Evolutionary conservation across 1,140 invertebrate genomes (phyloP).

Genomic region (Panulirus ornatus): DNA sequence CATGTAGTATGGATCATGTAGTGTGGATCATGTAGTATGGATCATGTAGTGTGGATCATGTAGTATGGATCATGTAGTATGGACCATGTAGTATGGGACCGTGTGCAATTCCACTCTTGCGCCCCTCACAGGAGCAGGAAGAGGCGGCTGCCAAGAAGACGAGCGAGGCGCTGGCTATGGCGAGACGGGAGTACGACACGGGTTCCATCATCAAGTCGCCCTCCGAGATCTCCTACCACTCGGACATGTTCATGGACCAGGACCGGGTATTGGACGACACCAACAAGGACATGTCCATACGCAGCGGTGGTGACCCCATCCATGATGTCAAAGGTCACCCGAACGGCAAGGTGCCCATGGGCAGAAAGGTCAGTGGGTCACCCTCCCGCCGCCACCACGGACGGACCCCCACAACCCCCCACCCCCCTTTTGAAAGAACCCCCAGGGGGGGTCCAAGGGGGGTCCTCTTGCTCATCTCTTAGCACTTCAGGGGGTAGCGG

Average conservation of each 20-base stretch:
- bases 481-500: too few relatives aligned
- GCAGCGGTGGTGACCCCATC: conserved; percentile 90
- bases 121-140: conserved; percentile 77
- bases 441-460: too few relatives aligned
- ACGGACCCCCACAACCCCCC: too few relatives aligned
- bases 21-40: too few relatives aligned
- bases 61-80: too few relatives aligned
- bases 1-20: too few relatives aligned
- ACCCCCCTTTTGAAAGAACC: too few relatives aligned
- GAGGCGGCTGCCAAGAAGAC: conserved; percentile 78
- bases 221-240: conserved; percentile 91
- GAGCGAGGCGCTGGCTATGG: conserved; percentile 76
- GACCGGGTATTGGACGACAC: conserved; percentile 91
- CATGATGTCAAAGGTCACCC: conserved; percentile 86
- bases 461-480: too few relatives aligned
- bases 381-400: background rate
- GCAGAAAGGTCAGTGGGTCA: conserved; percentile 87
- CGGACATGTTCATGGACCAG: conserved; percentile 91
- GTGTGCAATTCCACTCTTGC: background rate
- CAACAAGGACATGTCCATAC: conserved; percentile 92
- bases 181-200: conserved; percentile 75
- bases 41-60: too few relatives aligned
- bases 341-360: conserved; percentile 80
- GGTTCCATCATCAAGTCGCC: conserved; percentile 86
- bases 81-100: too few relatives aligned